Evolutionary conservation across 2,888 invertebrate genomes (phyloP).

Genomic region (Metopia argyrocephala): DNA sequence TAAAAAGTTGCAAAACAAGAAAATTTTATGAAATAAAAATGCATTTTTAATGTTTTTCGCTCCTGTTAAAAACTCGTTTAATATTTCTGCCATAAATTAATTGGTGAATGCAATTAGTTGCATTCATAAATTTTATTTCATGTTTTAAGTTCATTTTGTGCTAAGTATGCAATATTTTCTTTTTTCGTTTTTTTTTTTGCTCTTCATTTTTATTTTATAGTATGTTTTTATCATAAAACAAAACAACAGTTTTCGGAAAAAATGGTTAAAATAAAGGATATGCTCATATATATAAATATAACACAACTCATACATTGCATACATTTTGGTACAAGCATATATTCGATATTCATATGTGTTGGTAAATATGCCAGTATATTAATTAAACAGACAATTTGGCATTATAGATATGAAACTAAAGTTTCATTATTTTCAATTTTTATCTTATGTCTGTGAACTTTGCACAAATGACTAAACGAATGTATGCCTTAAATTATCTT

Average conservation of each 20-base stretch:
- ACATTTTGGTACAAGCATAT: neutral
- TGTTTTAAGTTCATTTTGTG: conserved; percentile 60
- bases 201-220: neutral
- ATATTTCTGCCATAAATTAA: conserved; percentile 61
- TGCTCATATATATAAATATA: too few relatives aligned
- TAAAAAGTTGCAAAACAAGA: neutral
- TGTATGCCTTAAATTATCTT: conserved; percentile 29
- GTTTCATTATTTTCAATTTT: conserved; percentile 37
- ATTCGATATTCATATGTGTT: neutral
- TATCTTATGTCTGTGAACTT: conserved; percentile 27
- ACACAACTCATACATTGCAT: neutral
- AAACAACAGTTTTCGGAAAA: neutral
- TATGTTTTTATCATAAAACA: conserved; percentile 9
- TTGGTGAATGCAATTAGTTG: conserved; percentile 64
- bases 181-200: neutral
- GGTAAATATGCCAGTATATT: neutral
- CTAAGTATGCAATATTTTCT: conserved; percentile 58
- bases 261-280: conserved; percentile 24
- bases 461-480: too few relatives aligned
- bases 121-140: conserved; percentile 62
- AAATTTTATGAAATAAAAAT: neutral
- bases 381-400: neutral
- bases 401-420: conserved; percentile 42
- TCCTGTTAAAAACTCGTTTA: conserved; percentile 55
- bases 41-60: conserved; percentile 36